These are phyloP conservation scores for Chloebia gouldiae DNA, from an alignment of 2,113 vertebrate genomes.

Conservation along the genomic window DNA sequence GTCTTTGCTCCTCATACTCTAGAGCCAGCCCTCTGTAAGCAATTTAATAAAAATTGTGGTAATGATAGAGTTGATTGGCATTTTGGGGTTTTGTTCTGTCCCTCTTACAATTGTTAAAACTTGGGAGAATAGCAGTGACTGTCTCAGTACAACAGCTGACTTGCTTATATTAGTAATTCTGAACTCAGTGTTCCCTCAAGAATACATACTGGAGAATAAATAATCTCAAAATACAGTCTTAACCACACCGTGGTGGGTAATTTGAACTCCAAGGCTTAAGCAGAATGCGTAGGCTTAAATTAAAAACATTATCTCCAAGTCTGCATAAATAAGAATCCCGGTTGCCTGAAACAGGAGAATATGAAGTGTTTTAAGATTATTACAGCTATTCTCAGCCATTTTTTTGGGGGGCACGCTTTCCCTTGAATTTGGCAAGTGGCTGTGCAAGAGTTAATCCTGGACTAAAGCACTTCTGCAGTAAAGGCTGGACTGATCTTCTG, in stretches of 20 bases:
- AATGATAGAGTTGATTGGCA: not conserved
- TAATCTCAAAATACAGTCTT: not conserved
- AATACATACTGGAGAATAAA: not conserved
- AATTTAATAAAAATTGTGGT: not conserved
- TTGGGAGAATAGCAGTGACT: not conserved
- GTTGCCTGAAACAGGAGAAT: not conserved
- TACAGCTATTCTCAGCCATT: not conserved
- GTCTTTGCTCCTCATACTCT: fast-evolving
- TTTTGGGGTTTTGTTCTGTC: not conserved
- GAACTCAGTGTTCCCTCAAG: not conserved
- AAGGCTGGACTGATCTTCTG: not conserved
- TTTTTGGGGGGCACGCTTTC: fast-evolving
- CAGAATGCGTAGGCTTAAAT: not conserved
- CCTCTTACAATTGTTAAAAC: not conserved
- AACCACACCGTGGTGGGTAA: not conserved
- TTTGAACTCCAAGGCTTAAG: not conserved
- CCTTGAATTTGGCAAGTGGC: not conserved
- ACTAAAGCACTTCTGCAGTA: not conserved
- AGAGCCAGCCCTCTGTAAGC: not conserved
- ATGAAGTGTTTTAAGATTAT: not conserved
- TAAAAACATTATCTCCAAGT: not conserved
- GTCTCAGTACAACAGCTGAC: not conserved
- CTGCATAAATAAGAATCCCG: not conserved
- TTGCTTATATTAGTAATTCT: not conserved
- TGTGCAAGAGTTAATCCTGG: not conserved